phyloP scores from a whole-genome alignment of 2,888 invertebrate genomes.

The Trissoscelio sp. region DNA sequence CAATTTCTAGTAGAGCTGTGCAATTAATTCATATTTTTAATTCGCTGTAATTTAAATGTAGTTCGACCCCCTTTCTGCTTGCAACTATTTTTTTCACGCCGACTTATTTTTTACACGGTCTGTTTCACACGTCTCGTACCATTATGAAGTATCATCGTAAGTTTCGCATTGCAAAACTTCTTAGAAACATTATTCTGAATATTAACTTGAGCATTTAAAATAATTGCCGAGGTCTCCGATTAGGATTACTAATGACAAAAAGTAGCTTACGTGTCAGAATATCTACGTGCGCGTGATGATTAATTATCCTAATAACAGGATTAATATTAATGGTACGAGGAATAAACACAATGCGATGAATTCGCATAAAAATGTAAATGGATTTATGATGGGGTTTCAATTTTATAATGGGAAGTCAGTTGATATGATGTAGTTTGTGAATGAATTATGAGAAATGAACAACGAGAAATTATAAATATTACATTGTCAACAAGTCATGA shows the following conservation, averaged over 20 bases:
- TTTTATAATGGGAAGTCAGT: slow-evolving; percentile 11
- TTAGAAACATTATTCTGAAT: slow-evolving; percentile 24
- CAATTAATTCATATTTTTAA: too few species aligned
- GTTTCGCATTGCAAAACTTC: slow-evolving; percentile 32
- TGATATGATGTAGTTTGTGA: slow-evolving; percentile 36
- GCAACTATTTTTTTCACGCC: slow-evolving; percentile 28
- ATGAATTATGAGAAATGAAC: too few species aligned
- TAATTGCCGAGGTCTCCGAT: slow-evolving; percentile 22
- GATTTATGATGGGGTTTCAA: slow-evolving; percentile 32
- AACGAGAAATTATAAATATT: too few species aligned
- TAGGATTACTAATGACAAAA: slow-evolving; percentile 5
- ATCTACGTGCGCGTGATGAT: slow-evolving; percentile 17
- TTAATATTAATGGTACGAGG: slow-evolving; percentile 30
- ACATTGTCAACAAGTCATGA: too few species aligned
- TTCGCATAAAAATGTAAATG: slow-evolving; percentile 25
- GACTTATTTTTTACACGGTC: slow-evolving; percentile 48
- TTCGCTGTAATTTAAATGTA: not conserved
- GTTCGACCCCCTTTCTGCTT: not conserved
- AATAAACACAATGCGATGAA: slow-evolving; percentile 8
- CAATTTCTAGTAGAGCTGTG: too few species aligned
- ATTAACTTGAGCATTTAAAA: slow-evolving; percentile 26
- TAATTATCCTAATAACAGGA: slow-evolving; percentile 28
- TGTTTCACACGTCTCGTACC: slow-evolving; percentile 28
- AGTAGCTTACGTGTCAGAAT: not conserved
- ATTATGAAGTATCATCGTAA: slow-evolving; percentile 34